A percentile compares a stretch with the other conserved stretches of the same genome.
Conservation (phyloP, 2,888 invertebrate species). For the Megalurothrips usitatus region DNA sequence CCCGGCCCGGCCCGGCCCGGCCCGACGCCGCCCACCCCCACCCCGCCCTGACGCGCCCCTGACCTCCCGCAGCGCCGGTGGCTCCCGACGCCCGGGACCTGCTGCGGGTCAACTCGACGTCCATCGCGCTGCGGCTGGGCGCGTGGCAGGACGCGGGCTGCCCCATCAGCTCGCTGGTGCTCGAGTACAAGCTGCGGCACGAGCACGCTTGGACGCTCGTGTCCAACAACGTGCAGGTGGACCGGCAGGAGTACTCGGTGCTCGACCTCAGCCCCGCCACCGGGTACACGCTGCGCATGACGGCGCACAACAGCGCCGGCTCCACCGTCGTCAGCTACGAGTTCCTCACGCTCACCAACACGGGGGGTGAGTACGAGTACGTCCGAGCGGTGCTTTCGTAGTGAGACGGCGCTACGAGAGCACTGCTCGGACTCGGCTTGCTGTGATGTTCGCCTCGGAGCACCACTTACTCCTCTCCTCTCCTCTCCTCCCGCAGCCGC, state of each 20-base stretch:
- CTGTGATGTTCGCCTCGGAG: no score
- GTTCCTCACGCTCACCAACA: conserved; percentile 40
- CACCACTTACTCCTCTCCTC: no score
- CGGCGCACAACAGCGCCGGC: conserved; percentile 35
- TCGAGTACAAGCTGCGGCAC: conserved; percentile 42
- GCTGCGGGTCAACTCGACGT: conserved; percentile 46
- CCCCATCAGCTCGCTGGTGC: conserved; percentile 46
- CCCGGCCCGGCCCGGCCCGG: conserved; percentile 45
- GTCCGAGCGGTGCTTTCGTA: no score
- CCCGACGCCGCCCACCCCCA: conserved; percentile 43
- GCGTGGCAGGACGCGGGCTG: conserved; percentile 47
- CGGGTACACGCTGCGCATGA: conserved; percentile 41
- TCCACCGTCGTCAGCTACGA: conserved; percentile 41
- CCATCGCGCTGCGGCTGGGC: conserved; percentile 45
- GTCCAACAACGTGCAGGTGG: conserved; percentile 40
- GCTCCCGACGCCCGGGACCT: conserved; percentile 45
- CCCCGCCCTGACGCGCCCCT: conserved; percentile 46
- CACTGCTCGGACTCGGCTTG: no score
- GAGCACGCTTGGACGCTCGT: conserved; percentile 39
- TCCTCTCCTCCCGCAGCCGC: conserved; percentile 32
- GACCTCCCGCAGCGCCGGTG: conserved; percentile 44
- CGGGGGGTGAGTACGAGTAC: conserved; percentile 39
- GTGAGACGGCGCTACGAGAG: no score
- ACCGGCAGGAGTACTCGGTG: conserved; percentile 40
- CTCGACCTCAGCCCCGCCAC: conserved; percentile 40